Base-by-base conservation (phyloP, 2,797 vertebrate genomes). In the Siniperca scherzeri region DNA sequence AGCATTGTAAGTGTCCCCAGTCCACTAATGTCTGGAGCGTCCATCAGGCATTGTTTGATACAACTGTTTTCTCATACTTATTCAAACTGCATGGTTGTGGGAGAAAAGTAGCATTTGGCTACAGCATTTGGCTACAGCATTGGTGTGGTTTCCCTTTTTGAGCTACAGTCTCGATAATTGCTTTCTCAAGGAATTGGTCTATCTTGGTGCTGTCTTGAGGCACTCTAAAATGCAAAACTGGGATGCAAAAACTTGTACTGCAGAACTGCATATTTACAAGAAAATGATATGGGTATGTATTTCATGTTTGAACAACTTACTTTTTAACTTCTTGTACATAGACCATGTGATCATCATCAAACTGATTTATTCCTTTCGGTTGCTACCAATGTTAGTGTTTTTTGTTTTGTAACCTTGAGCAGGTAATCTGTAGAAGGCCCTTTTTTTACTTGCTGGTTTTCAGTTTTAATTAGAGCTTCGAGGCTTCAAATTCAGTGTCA, bases 271-370 rank as follows among this genome's bases (percentile, higher is more conserved):
- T 78, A 75, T 83, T 82, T 85, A 59, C 74, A 84, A 44, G 19
- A 78, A 71, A 74, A 78, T 80, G 44, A 79, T 36, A 74, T 73
- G 40, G 70, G 40, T 88, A 89, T 87, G 59, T 78, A 81, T 80
- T 84, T 89, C 61, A 83, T 59, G 7, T 81, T 74, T 53, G 65
- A 81, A 68, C 60, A 77, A 73, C 70, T 83, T 77, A 6, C 38
- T 19, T 89, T 91, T 88, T 82, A 82, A 82, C 52, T 56, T 80
- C 55, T 75, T 91, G 84, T 90, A 89, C 71, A 83, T 86, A 83
- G 19, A 70, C n/a, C 1, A 2, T 53, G 70, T 69, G 64, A 85
- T 81, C 14, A 11, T 61, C 65, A 68, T 62, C 9, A 48, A 33
- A 48, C 19, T 17, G 55, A 79, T 67, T 22, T 27, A 17, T 74